Percentiles rank a stretch among this genome's conserved stretches.
These are phyloP conservation scores for Charadrius vociferus DNA, from an alignment of 2,113 vertebrate genomes.

Conservation along the genomic window DNA sequence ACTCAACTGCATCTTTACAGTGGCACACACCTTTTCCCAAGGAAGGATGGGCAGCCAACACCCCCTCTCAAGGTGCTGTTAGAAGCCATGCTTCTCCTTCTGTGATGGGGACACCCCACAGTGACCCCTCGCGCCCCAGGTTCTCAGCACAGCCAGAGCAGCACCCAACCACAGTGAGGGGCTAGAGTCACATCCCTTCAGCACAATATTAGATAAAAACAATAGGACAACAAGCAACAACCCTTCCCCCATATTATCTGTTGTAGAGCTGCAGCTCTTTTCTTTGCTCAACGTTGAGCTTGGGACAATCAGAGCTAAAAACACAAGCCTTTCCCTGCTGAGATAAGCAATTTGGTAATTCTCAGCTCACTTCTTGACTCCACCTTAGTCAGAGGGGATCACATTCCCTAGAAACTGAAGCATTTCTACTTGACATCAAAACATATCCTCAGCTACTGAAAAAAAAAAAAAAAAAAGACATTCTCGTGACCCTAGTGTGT, in stretches of 20 bases:
- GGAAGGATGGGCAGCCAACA: not conserved
- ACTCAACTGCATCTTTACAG: no score
- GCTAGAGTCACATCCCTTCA: not conserved
- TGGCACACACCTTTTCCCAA: not conserved
- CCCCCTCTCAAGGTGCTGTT: not conserved
- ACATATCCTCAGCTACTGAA: not conserved
- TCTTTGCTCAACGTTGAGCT: not conserved
- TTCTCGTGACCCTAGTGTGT: not conserved
- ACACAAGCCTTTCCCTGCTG: not conserved
- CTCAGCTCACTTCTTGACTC: not conserved
- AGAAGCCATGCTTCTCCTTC: not conserved
- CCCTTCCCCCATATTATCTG: not conserved
- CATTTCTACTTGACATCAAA: not conserved
- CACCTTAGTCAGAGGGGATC: not conserved
- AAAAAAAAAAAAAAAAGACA: not conserved
- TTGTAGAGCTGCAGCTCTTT: not conserved
- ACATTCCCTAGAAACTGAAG: not conserved
- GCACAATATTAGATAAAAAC: not conserved
- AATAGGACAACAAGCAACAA: not conserved
- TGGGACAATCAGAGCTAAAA: not conserved
- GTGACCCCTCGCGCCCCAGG: not conserved
- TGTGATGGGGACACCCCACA: no score
- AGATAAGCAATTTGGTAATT: not conserved
- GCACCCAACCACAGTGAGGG: not conserved
- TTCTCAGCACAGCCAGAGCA: not conserved